Conservation (phyloP, 2,888 invertebrate species). For the Eilema depressum region DNA sequence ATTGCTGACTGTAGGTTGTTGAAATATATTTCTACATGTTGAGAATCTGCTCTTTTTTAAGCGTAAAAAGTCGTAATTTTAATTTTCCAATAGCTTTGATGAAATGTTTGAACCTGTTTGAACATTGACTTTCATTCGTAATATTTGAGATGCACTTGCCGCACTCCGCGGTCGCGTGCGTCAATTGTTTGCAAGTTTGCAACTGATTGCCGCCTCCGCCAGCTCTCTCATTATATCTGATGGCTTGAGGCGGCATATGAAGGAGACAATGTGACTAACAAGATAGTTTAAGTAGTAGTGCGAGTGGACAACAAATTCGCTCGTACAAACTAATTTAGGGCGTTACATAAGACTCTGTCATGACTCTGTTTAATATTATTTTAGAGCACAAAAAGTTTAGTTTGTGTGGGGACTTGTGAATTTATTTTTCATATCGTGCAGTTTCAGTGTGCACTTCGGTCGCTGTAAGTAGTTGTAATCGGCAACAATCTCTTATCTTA, state of each 20-base stretch:
- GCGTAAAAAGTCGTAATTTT: not conserved
- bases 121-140: not conserved
- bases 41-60: too few relatives aligned
- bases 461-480: not conserved
- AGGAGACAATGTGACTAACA: not conserved
- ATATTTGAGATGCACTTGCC: not conserved
- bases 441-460: not conserved
- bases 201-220: constrained; percentile 8
- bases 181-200: not conserved
- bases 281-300: too few relatives aligned
- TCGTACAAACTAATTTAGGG: not conserved
- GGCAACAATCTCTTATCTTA: not conserved
- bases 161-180: not conserved
- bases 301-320: not conserved
- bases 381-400: not conserved
- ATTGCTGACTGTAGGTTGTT: too few relatives aligned
- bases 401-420: too few relatives aligned
- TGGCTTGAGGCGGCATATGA: not conserved
- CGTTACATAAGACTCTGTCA: not conserved
- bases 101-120: too few relatives aligned
- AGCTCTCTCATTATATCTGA: not conserved
- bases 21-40: not conserved
- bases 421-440: not conserved
- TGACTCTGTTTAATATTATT: not conserved
- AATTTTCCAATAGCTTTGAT: too few relatives aligned